phyloP scores from a whole-genome alignment of 2,797 vertebrate genomes.

The Sylvia borin region DNA sequence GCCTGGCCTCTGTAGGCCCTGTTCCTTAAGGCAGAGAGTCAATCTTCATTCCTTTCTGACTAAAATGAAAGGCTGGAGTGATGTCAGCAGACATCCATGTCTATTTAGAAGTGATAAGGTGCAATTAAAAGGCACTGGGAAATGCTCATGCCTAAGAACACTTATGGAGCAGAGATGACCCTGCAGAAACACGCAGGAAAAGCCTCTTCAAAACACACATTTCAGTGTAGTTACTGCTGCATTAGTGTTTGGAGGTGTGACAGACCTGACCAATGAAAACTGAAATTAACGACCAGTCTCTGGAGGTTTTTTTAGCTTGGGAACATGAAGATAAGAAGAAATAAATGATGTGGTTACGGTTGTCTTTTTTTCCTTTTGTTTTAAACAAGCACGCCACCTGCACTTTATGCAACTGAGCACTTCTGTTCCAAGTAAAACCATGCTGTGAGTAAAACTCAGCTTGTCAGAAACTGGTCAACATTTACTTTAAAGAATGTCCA shows the following conservation, averaged over 20 bases:
- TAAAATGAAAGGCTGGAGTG: not conserved
- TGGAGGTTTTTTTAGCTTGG: not conserved
- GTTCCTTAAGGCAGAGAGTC: not conserved
- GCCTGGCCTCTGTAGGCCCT: not conserved
- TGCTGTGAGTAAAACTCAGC: not conserved
- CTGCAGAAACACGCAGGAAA: not conserved
- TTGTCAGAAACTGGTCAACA: not conserved
- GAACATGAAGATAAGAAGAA: not conserved
- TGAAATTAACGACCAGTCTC: not conserved
- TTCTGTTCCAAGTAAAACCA: not conserved
- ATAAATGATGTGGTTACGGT: not conserved
- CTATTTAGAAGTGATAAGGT: not conserved
- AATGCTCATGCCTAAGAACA: not conserved
- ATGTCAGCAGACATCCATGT: not conserved
- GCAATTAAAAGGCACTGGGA: not conserved
- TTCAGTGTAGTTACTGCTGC: not conserved
- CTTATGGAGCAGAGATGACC: not conserved
- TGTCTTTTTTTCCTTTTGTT: not conserved
- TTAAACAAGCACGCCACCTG: not conserved
- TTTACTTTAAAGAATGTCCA: not conserved
- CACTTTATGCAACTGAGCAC: not conserved
- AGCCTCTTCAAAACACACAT: not conserved
- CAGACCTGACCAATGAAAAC: not conserved
- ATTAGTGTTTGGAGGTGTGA: not conserved
- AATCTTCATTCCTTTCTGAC: not conserved